Evolutionary conservation across 35 echinoderm and acorn worm genomes (phyloP).

Genomic region (Apostichopus japonicus): DNA sequence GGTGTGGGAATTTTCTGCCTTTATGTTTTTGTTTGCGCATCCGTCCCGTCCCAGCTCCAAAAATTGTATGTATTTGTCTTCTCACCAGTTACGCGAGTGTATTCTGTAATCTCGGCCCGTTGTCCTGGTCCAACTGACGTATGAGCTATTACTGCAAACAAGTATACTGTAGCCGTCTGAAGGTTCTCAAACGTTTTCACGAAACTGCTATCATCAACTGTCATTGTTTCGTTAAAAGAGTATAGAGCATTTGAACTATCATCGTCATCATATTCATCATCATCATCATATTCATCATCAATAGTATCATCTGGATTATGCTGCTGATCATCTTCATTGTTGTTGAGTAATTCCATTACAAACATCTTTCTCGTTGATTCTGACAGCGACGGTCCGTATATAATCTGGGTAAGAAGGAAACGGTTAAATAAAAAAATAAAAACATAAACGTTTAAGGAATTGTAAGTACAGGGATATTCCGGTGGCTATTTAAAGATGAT

Average conservation of each 20-base stretch:
- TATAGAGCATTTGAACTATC: not conserved
- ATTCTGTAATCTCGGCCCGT: not conserved
- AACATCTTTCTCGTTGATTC: not conserved
- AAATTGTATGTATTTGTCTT: too few species aligned
- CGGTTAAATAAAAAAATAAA: not conserved
- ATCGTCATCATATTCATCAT: not conserved
- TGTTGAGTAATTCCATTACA: not conserved
- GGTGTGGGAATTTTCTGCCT: too few species aligned
- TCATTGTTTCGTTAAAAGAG: not conserved
- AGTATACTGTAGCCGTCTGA: not conserved
- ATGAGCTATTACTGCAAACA: slow-evolving; percentile 3
- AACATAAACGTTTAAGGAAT: too few species aligned
- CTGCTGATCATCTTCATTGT: not conserved
- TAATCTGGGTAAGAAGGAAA: not conserved
- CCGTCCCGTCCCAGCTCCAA: too few species aligned
- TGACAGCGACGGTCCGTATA: not conserved
- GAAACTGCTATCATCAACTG: not conserved
- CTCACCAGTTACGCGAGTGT: slow-evolving; percentile 11
- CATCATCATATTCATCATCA: not conserved
- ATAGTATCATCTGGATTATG: not conserved
- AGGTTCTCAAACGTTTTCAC: not conserved
- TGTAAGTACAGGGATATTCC: too few species aligned
- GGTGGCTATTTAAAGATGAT: too few species aligned
- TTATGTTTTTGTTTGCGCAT: too few species aligned
- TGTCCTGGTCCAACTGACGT: not conserved